Evolutionary conservation across 2,888 invertebrate species (phyloP).

Genomic region (Volucella zonaria): DNA sequence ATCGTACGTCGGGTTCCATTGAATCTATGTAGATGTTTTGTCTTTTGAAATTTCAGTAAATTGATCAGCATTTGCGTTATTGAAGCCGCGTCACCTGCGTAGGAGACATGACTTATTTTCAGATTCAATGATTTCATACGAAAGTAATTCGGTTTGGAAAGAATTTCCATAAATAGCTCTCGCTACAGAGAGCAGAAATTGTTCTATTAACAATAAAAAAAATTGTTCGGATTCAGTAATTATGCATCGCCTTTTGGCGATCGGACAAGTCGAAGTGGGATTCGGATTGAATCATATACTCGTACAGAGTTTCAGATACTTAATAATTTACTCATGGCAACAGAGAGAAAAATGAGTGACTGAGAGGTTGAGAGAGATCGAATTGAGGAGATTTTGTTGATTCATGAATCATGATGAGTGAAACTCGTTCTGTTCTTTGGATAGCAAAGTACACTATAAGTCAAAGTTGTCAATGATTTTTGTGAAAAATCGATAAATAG

Average conservation of each 20-base stretch:
- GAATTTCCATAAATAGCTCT: slow-evolving; percentile 60
- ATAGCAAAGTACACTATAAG: slow-evolving; percentile 6
- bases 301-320: neutral
- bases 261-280: too few species aligned
- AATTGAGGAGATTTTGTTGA: slow-evolving; percentile 14
- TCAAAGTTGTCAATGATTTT: neutral
- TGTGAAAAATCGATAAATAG: slow-evolving; percentile 39
- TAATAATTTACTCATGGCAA: slow-evolving; percentile 19
- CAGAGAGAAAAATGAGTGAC: slow-evolving; percentile 7
- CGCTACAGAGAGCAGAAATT: neutral
- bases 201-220: neutral
- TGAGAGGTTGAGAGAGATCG: neutral
- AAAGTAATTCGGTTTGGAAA: slow-evolving; percentile 31
- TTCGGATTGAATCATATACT: too few species aligned
- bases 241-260: too few species aligned
- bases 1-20: too few species aligned
- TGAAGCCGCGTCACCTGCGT: slow-evolving; percentile 6
- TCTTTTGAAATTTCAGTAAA: neutral
- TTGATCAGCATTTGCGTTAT: neutral
- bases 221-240: neutral
- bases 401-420: slow-evolving; percentile 26
- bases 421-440: neutral
- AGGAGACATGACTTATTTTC: slow-evolving; percentile 37
- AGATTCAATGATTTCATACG: slow-evolving; percentile 46
- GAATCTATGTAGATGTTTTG: neutral